A percentile compares a stretch with the other conserved stretches of the same genome.
These are phyloP conservation scores for Drosophila biarmipes DNA, from an alignment of 1,140 invertebrate genomes.

Conservation along the genomic window DNA sequence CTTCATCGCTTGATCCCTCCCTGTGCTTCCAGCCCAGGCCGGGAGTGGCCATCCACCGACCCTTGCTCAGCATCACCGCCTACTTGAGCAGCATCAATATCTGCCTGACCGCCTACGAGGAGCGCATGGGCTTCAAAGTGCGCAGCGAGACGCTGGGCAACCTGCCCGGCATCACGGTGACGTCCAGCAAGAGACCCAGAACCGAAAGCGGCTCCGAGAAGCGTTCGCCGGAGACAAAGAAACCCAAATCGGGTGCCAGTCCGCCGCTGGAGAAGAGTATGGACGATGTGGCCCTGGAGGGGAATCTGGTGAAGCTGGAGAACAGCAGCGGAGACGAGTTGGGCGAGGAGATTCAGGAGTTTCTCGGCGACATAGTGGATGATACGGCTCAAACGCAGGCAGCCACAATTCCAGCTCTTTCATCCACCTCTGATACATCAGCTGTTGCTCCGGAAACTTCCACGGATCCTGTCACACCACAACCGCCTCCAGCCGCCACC, in stretches of 20 bases:
- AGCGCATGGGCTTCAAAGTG: conserved; percentile 87
- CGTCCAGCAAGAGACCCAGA: conserved; percentile 85
- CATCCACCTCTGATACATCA: background rate
- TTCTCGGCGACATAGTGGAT: conserved; percentile 29
- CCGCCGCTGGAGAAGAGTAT: conserved; percentile 53
- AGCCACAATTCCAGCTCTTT: background rate
- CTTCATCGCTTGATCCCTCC: conserved; percentile 41
- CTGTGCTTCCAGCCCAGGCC: conserved; percentile 81
- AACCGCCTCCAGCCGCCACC: background rate
- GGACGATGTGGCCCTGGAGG: conserved; percentile 33
- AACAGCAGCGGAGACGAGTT: conserved; percentile 70
- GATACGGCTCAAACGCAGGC: background rate
- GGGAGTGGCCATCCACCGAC: conserved; percentile 88
- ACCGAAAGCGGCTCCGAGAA: conserved; percentile 86
- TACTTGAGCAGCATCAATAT: conserved; percentile 90
- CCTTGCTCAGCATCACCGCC: conserved; percentile 90
- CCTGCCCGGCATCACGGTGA: conserved; percentile 18
- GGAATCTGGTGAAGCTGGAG: conserved; percentile 52
- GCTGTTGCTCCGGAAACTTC: background rate
- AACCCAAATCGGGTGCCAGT: conserved; percentile 43
- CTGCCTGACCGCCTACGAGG: conserved; percentile 90
- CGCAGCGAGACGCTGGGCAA: conserved; percentile 82
- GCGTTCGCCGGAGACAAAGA: conserved; percentile 84
- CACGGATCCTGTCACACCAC: background rate
- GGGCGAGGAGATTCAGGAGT: conserved; percentile 66